A percentile compares a stretch with the other conserved stretches of the same genome.
Conservation (phyloP, 2,797 vertebrate species). For the Phoebastria nigripes region DNA sequence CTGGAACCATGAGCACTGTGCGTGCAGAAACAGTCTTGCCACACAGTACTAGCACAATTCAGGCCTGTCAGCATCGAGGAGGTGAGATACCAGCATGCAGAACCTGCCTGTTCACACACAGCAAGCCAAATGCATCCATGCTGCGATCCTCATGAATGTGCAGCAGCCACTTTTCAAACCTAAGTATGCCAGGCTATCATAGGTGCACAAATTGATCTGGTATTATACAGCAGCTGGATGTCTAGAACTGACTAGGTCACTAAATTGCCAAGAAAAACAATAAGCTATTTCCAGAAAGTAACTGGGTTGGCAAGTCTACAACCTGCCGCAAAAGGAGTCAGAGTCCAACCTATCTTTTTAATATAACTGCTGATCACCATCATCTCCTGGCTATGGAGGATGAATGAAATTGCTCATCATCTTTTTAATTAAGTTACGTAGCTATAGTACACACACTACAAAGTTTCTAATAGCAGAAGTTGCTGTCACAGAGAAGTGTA, state of each 20-base stretch:
- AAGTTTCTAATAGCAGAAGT: background rate
- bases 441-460: background rate
- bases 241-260: background rate
- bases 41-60: background rate
- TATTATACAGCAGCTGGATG: background rate
- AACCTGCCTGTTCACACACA: background rate
- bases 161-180: background rate
- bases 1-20: background rate
- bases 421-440: background rate
- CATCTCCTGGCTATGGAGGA: background rate
- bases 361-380: background rate
- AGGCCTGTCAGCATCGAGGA: background rate
- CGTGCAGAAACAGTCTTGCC: background rate
- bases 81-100: background rate
- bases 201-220: background rate
- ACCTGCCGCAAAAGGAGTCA: background rate
- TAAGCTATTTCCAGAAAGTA: background rate
- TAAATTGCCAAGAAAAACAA: background rate
- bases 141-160: background rate
- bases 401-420: background rate
- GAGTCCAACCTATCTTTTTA: background rate
- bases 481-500: background rate
- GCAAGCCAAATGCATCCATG: background rate
- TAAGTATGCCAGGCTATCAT: fast-evolving
- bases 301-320: background rate